A percentile compares a stretch with the other conserved stretches of the same genome.
Evolutionary conservation across 2,888 invertebrate genomes (phyloP).

Genomic region (Bruchidius siliquastri): DNA sequence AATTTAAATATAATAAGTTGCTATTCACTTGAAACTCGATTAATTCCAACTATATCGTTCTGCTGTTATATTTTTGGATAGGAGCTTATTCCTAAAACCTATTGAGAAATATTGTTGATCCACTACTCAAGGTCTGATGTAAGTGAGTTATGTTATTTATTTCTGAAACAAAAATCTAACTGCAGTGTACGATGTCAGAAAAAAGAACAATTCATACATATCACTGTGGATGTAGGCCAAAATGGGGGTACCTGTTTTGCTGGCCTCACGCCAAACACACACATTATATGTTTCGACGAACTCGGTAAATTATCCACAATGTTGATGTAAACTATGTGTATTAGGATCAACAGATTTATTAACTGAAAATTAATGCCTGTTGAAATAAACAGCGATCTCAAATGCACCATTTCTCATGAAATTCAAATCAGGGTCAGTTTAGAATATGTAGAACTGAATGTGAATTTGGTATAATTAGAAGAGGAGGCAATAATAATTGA

Average conservation of each 20-base stretch:
- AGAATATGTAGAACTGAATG: background rate
- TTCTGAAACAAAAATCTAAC: background rate
- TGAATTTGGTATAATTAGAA: background rate
- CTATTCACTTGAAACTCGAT: too few relatives aligned
- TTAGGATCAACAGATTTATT: background rate
- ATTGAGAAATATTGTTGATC: too few relatives aligned
- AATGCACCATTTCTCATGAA: background rate
- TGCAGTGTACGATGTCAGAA: background rate
- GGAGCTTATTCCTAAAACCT: too few relatives aligned
- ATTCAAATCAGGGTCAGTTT: background rate
- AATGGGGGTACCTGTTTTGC: background rate
- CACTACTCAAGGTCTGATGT: too few relatives aligned
- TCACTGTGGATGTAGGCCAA: background rate
- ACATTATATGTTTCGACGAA: background rate
- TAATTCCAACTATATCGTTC: too few relatives aligned
- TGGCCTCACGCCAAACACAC: background rate
- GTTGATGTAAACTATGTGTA: background rate
- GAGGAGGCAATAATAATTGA: background rate
- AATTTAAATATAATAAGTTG: too few relatives aligned
- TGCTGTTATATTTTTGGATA: too few relatives aligned
- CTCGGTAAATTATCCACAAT: background rate
- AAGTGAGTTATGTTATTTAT: too few relatives aligned
- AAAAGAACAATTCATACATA: background rate
- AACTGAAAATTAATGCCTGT: background rate
- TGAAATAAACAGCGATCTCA: background rate